Evolutionary conservation across 2,888 invertebrate genomes (phyloP), one percentile per base, ranked within the genome.

Genomic region (Malthinus flaveolus): DNA sequence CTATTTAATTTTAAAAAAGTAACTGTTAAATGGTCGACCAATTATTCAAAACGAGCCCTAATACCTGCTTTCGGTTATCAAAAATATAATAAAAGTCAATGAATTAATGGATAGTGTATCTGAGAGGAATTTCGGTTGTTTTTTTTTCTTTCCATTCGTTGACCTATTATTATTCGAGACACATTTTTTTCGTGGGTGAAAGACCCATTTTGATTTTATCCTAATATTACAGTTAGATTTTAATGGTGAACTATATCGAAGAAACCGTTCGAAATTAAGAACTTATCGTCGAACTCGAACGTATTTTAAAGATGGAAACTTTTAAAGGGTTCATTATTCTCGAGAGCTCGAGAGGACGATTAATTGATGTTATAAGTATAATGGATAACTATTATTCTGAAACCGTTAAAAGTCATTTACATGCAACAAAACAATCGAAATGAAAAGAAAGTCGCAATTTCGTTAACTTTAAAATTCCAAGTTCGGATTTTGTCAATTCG

Each of bases 401-500:
- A 23, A 23, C 3, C 23, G 23, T 23, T 23, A 23, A 23, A 23
- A 23, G 5, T 23, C 3, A 23, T 23, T 23, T 23, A 5, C 23
- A 23, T 23, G 23, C 23, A 23, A 23, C 23, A 23, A 23, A 23
- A 23, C 5, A 23, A 23, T 3, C 5, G 23, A 5, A 23, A 23
- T 23, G 5, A 23, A 23, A 23, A 23, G 23, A 23, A 23, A 23
- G 23, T 23, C 5, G 23, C 52, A 52, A 52, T 59, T 59, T 51
- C 42, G 45, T 55, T n/a, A n/a, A n/a, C n/a, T 50, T 10, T 15
- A 15, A 31, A 32, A 46, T 59, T 61, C 63, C 65, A 61, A 60
- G 58, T 62, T 65, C 63, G 63, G 65, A 23, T 23, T 45, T 61
- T 48, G 42, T 45, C 47, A 54, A 63, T 47, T 60, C 61, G 51